phyloP scores from a whole-genome alignment of 2,113 vertebrate genomes.

The Cricetomys ansorgei region DNA sequence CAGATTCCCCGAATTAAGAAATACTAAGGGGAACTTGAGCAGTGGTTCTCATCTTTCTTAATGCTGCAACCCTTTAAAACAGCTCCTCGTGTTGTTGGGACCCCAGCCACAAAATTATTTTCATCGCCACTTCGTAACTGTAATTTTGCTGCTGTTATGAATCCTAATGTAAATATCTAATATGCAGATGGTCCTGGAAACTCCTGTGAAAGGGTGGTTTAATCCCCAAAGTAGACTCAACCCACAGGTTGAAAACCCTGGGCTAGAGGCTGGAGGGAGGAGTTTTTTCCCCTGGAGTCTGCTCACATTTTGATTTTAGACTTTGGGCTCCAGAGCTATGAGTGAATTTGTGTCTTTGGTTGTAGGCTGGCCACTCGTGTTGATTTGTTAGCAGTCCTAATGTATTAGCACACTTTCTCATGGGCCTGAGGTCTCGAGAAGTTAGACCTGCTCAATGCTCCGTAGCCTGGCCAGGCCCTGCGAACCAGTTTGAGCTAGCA shows the following conservation, averaged over 20 bases:
- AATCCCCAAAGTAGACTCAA: too few relatives aligned
- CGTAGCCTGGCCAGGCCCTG: not conserved
- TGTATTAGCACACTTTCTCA: not conserved
- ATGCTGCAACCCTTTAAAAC: too few relatives aligned
- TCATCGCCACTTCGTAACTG: too few relatives aligned
- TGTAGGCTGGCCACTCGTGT: not conserved
- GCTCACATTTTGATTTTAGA: not conserved
- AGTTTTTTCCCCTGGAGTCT: too few relatives aligned
- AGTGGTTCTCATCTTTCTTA: too few relatives aligned
- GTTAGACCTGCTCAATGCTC: not conserved
- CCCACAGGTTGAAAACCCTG: too few relatives aligned
- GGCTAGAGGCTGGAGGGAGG: not conserved
- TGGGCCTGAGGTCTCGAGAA: not conserved
- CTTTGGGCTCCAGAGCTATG: not conserved
- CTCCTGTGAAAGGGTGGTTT: too few relatives aligned
- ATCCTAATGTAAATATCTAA: too few relatives aligned
- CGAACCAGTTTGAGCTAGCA: not conserved
- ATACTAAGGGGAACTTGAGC: not conserved
- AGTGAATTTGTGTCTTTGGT: not conserved
- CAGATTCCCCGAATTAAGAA: not conserved
- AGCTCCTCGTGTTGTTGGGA: too few relatives aligned
- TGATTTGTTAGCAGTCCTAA: not conserved
- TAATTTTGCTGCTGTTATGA: too few relatives aligned
- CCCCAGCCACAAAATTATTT: too few relatives aligned
- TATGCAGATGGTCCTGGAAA: too few relatives aligned